A percentile compares a stretch with the other conserved stretches of the same genome.
Evolutionary conservation across 2,797 vertebrate species (phyloP).

Genomic region (Pitangus sulphuratus): DNA sequence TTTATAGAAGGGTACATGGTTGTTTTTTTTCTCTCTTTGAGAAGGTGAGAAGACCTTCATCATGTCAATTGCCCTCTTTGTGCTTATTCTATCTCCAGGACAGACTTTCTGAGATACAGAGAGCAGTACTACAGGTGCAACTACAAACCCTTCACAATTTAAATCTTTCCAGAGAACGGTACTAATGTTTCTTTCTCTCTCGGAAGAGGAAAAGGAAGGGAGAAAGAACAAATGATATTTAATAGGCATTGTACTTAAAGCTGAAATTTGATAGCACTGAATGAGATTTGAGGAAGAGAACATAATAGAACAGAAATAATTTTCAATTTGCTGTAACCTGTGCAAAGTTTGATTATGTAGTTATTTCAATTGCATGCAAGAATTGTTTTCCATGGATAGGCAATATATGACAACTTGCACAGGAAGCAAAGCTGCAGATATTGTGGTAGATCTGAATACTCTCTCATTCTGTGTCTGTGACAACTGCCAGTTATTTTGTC

Average conservation of each 20-base stretch:
- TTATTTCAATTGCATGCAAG: background rate
- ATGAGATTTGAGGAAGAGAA: background rate
- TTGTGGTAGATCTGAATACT: background rate
- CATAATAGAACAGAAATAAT: background rate
- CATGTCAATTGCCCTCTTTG: background rate
- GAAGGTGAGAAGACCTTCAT: background rate
- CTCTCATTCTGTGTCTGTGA: background rate
- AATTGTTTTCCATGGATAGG: background rate
- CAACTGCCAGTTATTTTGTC: background rate
- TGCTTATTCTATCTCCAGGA: background rate
- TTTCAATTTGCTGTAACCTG: background rate
- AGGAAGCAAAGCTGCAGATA: background rate
- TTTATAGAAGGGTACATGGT: background rate
- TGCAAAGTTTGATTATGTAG: background rate
- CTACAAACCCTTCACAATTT: background rate
- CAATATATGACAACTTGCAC: background rate
- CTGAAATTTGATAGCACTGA: background rate
- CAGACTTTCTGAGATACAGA: background rate
- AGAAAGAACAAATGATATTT: background rate
- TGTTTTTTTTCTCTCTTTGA: background rate
- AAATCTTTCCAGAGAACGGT: background rate
- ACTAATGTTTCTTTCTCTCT: background rate
- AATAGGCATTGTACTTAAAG: background rate
- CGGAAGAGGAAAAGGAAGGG: background rate
- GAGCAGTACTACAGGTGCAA: background rate